Evolutionary conservation across 1,140 invertebrate genomes (phyloP), one percentile per base, ranked within the genome.

Genomic region (Condylostylus longicornis): DNA sequence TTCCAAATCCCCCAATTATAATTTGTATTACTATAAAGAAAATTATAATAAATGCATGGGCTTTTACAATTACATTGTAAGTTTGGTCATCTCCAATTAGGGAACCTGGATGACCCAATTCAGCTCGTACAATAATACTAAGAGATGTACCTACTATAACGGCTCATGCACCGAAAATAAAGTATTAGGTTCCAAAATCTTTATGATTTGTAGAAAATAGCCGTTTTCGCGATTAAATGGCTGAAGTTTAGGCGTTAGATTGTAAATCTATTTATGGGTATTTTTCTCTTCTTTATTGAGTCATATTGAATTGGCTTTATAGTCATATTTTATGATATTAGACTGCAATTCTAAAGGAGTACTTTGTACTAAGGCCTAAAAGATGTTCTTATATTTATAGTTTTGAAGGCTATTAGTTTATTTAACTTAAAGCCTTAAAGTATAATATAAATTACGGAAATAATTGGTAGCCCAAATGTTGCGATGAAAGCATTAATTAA

Each of bases 21-120:
- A 76, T 67, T 33, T 76, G 77, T 66, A 82, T 81, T 40, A 82
- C 72, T 65, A 79, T 75, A 66, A 81, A 79, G 62, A 82, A 82
- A 74, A 81, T 77, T 70, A 80, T 82, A 46, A 80, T 53, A 64
- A 82, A 77, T 41, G 74, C 78, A 66, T 83, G 77, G 5, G 66
- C 64, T 8, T 77, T 82, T 14, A 82, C 69, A 58, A 81, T 65
- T 38, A 67, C 63, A 63, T 81, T 80, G 68, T 78, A 80, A 58
- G 76, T 67, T 66, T 78, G 69, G 51, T 75, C 70, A 66, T 78
- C 67, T 25, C 62, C 63, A 61, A 80, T 71, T 54, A 75, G 62
- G 30, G 49, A 56, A 20, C 69, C 70, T 0, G 71, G 68, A 6
- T 56, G 65, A 17, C 67, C 66, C 65, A 81, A 62, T 68, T 81